These are phyloP conservation scores for Ceratothoa steindachneri DNA, from an alignment of 2,888 invertebrate genomes.

Conservation along the genomic window DNA sequence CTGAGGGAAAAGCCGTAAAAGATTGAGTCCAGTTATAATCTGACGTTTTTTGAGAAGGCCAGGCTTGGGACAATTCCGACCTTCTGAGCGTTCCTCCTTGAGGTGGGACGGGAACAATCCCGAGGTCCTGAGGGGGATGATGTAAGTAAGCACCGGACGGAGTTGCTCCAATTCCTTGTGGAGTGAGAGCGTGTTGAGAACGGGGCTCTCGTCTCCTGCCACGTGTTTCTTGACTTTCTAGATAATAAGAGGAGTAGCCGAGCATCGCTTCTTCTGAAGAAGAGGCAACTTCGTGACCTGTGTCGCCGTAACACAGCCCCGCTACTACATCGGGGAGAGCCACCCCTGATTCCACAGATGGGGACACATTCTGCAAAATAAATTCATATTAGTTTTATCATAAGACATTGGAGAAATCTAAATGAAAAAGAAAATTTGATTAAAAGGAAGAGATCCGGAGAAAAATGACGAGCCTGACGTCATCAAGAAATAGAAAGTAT, in stretches of 20 bases:
- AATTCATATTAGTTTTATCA: background rate
- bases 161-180: constrained; percentile 23
- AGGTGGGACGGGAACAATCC: constrained; percentile 7
- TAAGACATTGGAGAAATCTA: background rate
- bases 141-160: background rate
- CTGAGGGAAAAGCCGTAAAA: constrained; percentile 7
- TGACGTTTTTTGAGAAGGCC: constrained; percentile 20
- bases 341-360: background rate
- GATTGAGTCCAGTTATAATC: background rate
- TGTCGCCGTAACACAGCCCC: constrained; percentile 18
- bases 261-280: constrained; percentile 20
- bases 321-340: constrained; percentile 42
- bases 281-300: constrained; percentile 1
- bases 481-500: too few relatives aligned
- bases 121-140: background rate
- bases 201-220: constrained; percentile 27
- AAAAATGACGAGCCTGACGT: too few relatives aligned
- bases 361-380: background rate
- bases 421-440: background rate
- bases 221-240: constrained; percentile 18
- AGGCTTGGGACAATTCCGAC: constrained; percentile 20
- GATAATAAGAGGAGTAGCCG: constrained; percentile 26
- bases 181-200: constrained; percentile 27
- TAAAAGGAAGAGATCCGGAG: too few relatives aligned
- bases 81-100: constrained; percentile 16